A percentile compares a stretch with the other conserved stretches of the same genome.
Conservation (phyloP, 2,797 vertebrate species). For the Yasuhikotakia modesta region DNA sequence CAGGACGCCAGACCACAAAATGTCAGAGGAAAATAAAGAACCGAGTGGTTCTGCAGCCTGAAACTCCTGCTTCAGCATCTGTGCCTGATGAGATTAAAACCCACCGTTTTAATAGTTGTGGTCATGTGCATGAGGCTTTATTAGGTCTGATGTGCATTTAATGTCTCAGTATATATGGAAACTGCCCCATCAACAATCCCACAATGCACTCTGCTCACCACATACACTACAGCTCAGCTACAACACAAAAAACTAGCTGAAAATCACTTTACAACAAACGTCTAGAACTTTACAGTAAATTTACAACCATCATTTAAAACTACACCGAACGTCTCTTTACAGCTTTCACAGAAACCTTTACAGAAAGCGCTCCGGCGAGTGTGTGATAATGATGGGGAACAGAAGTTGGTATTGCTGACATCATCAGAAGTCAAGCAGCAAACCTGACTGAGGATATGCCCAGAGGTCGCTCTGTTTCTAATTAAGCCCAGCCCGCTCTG, state of each 20-base stretch:
- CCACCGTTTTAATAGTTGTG: background rate
- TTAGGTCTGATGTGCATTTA: background rate
- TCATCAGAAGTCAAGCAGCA: constrained; percentile 39
- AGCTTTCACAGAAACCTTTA: background rate
- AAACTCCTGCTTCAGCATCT: constrained; percentile 11
- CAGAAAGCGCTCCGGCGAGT: background rate
- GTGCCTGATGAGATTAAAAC: constrained; percentile 2
- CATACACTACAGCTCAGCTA: background rate
- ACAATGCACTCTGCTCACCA: background rate
- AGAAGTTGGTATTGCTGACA: constrained; percentile 37
- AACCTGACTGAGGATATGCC: constrained; percentile 44
- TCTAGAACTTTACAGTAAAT: no score
- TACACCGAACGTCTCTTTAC: no score
- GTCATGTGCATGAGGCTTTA: constrained; percentile 1
- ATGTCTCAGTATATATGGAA: constrained; percentile 27
- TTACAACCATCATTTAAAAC: no score
- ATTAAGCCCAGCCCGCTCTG: constrained; percentile 49
- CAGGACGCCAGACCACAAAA: constrained; percentile 19
- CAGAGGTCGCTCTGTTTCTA: constrained; percentile 48
- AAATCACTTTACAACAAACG: no score
- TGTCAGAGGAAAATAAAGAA: constrained; percentile 26
- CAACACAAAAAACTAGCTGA: no score
- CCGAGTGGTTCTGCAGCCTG: constrained; percentile 34
- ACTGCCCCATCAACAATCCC: background rate
- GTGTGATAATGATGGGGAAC: constrained; percentile 13